Percentiles rank a stretch among this genome's conserved stretches.
Conservation (phyloP, 2,888 invertebrate genomes). For the Dynastes tityus region DNA sequence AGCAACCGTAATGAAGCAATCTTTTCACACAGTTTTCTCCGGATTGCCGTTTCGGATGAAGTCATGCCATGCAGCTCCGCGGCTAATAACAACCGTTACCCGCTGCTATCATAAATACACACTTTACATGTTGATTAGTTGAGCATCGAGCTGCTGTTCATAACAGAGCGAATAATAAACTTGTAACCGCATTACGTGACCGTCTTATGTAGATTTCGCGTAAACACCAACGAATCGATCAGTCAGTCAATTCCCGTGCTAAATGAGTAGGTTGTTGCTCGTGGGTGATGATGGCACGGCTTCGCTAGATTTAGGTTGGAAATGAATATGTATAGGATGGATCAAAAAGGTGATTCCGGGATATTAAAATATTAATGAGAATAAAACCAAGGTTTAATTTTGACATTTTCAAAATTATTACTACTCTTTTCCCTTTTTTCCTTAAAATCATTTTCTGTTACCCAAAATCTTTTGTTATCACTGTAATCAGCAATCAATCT, state of each 20-base stretch:
- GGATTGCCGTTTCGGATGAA: slow-evolving; percentile 32
- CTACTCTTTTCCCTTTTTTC: no score
- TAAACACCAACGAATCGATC: slow-evolving; percentile 37
- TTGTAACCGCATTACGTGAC: slow-evolving; percentile 29
- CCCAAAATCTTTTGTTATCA: no score
- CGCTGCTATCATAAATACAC: slow-evolving; percentile 1
- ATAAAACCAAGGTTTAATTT: no score
- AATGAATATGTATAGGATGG: not conserved
- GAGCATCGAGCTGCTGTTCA: not conserved
- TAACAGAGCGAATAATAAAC: slow-evolving; percentile 7
- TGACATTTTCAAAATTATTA: no score
- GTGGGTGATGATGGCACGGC: slow-evolving; percentile 16
- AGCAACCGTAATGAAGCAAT: not conserved
- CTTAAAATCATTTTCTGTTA: no score
- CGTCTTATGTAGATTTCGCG: slow-evolving; percentile 20
- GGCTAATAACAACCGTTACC: slow-evolving; percentile 3
- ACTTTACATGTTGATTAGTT: not conserved
- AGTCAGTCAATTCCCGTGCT: slow-evolving; percentile 27
- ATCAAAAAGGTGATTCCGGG: no score
- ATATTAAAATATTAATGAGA: no score
- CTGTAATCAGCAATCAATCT: no score
- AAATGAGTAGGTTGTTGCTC: slow-evolving; percentile 24
- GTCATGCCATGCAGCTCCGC: not conserved
- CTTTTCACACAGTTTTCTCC: slow-evolving; percentile 12
- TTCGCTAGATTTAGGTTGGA: slow-evolving; percentile 13